phyloP scores from a whole-genome alignment of 1,140 invertebrate species.

The Drosophila kanapiae region DNA sequence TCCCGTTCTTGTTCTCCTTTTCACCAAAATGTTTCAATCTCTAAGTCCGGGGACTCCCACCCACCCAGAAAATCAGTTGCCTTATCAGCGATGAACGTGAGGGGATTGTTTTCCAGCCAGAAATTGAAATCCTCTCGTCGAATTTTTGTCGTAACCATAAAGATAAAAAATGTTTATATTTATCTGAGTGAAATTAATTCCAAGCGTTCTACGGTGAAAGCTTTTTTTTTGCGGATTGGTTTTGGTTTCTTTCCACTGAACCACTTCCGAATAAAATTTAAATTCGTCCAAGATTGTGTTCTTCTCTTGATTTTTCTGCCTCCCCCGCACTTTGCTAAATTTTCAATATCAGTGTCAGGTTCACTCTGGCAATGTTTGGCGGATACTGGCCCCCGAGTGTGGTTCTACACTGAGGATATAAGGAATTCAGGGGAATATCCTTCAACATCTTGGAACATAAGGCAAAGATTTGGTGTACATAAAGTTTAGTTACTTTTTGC shows the following conservation, averaged over 20 bases:
- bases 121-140: conserved; percentile 75
- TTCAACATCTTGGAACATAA: too few relatives aligned
- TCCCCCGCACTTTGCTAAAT: conserved; percentile 23
- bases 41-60: conserved; percentile 1
- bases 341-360: conserved; percentile 60
- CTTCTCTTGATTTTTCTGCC: conserved; percentile 11
- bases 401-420: conserved; percentile 3
- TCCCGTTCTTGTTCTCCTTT: neutral
- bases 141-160: conserved; percentile 69
- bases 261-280: conserved; percentile 69
- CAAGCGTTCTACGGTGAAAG: conserved; percentile 66
- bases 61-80: conserved; percentile 43
- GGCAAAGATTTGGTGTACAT: too few relatives aligned
- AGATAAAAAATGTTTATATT: conserved; percentile 68
- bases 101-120: conserved; percentile 52
- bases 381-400: conserved; percentile 12
- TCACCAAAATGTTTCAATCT: conserved; percentile 30
- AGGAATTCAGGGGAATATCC: neutral
- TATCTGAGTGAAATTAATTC: conserved; percentile 77
- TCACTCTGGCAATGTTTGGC: conserved; percentile 14
- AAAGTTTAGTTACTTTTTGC: too few relatives aligned
- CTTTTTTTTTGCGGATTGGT: conserved; percentile 43
- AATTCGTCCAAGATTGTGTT: conserved; percentile 53
- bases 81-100: conserved; percentile 77
- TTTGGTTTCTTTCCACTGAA: conserved; percentile 56